Conservation (phyloP, 2,113 vertebrate species). For the Xiphophorus hellerii region DNA sequence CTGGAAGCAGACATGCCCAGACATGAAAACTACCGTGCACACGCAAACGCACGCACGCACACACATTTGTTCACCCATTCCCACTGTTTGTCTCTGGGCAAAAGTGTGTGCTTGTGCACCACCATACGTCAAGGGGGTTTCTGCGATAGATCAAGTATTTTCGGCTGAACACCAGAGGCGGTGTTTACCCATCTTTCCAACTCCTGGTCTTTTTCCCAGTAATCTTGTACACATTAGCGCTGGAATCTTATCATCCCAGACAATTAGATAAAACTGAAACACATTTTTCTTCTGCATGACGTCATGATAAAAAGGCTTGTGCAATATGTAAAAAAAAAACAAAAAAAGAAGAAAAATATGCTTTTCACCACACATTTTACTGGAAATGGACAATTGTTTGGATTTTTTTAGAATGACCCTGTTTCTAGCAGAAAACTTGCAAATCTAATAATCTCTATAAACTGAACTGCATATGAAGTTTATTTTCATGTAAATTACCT, state of each 20-base stretch:
- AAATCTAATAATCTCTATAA: background rate
- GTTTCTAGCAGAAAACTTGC: background rate
- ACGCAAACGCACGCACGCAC: constrained; percentile 2
- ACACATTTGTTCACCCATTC: constrained; percentile 25
- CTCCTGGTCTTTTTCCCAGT: constrained; percentile 14
- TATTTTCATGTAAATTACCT: background rate
- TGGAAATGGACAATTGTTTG: background rate
- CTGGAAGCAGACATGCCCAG: constrained; percentile 66
- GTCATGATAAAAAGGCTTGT: background rate
- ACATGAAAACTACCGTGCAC: constrained; percentile 57
- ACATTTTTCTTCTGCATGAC: background rate
- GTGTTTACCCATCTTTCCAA: constrained; percentile 36
- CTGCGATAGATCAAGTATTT: constrained; percentile 49
- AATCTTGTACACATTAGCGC: background rate
- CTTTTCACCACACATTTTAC: background rate
- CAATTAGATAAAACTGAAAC: background rate
- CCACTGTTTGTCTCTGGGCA: constrained; percentile 65
- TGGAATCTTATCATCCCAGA: background rate
- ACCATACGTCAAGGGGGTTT: constrained; percentile 39
- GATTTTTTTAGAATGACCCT: background rate
- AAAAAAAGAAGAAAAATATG: no score
- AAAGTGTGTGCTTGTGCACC: constrained; percentile 54
- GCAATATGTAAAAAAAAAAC: background rate
- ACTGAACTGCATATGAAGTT: background rate
- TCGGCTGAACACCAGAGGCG: constrained; percentile 42